Base-by-base conservation (phyloP, 2,113 vertebrate genomes). In the Zosterops hypoxanthus region DNA sequence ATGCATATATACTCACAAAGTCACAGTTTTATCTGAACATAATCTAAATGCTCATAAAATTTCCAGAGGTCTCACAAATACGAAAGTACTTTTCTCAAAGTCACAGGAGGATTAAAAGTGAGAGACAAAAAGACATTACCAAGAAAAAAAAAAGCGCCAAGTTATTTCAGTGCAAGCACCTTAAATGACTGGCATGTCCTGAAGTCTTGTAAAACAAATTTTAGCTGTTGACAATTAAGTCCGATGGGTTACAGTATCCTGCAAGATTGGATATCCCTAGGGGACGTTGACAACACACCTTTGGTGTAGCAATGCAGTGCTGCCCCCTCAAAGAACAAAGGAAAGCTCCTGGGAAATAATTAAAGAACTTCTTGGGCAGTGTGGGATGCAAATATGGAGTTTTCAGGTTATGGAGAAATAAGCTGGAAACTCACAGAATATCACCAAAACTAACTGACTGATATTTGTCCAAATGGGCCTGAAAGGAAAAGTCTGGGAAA, bases 281-380 rank as follows among this genome's bases (percentile, higher is more conserved):
- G 56, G 24, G 56, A 33, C 15, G 65, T 3, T 85, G 66, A 86
- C 69, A 81, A 84, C 49, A 55, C 50, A 55, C 50, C 66, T 82
- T 82, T 4, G 14, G 22, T 33, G 66, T 29, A 73, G n/a, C 82
- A 66, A 70, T 21, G 63, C 81, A 68, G 34, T 50, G 69, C 33
- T 89, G 26, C 29, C 63, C 39, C 34, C 47, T 69, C 73, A 57
- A 52, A 81, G 42, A 92, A 93, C 0, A 19, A 86, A 91, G 69
- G 25, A 92, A 63, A 94, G 33, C 46, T 95, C 59, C 36, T 49
- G 73, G 82, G 92, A 96, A 92, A 72, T 65, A 82, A 90, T 78
- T 50, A 28, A 76, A 65, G 61, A 72, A 60, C n/a, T 82, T 86
- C 68, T 69, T 60, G 55, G 55, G 82, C n/a, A 91, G 65, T n/a